Percentiles rank a stretch among this genome's conserved stretches.
These are phyloP conservation scores for Danaus plexippus DNA, from an alignment of 1,140 invertebrate genomes.

Conservation along the genomic window DNA sequence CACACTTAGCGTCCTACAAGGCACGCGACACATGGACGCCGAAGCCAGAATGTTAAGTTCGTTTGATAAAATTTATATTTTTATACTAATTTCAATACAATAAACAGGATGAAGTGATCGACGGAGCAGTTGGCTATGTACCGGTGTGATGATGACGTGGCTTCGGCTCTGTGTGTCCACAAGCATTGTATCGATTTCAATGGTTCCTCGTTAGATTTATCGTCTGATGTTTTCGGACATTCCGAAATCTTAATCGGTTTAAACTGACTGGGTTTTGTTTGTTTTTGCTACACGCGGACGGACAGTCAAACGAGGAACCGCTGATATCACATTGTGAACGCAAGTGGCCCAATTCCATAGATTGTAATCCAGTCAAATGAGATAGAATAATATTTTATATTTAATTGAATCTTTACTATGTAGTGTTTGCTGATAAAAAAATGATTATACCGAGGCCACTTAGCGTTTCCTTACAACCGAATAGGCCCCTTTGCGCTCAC, in stretches of 20 bases:
- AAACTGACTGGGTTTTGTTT: background rate
- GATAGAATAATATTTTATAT: conserved; percentile 6
- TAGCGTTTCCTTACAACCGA: conserved; percentile 19
- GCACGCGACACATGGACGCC: conserved; percentile 29
- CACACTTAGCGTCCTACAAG: conserved; percentile 42
- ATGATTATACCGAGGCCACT: conserved; percentile 18
- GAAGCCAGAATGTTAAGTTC: conserved; percentile 24
- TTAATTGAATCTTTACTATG: conserved; percentile 10
- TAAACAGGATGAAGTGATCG: background rate
- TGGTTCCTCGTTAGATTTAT: conserved; percentile 16
- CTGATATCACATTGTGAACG: conserved; percentile 31
- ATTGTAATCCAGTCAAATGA: conserved; percentile 15
- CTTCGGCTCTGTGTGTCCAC: conserved; percentile 28
- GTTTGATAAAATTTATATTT: conserved; percentile 35
- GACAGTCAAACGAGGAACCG: conserved; percentile 33
- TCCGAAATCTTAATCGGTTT: conserved; percentile 9
- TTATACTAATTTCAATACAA: conserved; percentile 28
- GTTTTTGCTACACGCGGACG: conserved; percentile 2
- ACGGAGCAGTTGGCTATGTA: background rate
- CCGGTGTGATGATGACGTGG: conserved; percentile 15
- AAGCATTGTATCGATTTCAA: conserved; percentile 14
- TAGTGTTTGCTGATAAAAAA: conserved; percentile 13
- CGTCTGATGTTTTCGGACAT: conserved; percentile 25
- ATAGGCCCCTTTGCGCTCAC: conserved; percentile 25
- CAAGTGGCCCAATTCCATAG: conserved; percentile 32